Conservation (phyloP, 2,888 invertebrate genomes). For the Synergus umbraculus region DNA sequence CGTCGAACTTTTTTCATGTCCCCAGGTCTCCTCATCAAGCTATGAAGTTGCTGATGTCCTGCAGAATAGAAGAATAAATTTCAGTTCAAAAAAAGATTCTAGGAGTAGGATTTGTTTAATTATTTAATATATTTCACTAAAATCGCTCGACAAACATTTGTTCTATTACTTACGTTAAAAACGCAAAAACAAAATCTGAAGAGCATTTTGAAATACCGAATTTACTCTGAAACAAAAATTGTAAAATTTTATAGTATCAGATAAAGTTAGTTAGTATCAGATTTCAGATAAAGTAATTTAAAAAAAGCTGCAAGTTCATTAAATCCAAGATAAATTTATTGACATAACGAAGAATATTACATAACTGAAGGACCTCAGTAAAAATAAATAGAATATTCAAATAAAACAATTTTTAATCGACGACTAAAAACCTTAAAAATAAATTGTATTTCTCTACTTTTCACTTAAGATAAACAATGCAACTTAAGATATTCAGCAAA, state of each 20-base stretch:
- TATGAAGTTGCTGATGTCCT: slow-evolving; percentile 11
- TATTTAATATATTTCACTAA: neutral
- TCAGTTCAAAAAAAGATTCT: neutral
- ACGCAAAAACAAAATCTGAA: neutral
- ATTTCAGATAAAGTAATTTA: neutral
- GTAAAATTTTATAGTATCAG: too few relatives aligned
- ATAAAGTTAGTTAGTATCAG: too few relatives aligned
- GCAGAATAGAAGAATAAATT: slow-evolving; percentile 16
- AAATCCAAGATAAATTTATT: neutral
- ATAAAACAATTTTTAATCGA: neutral
- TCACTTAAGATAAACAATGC: neutral
- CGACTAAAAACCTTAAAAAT: neutral
- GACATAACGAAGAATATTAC: neutral
- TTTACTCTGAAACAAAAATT: neutral
- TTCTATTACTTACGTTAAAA: too few relatives aligned
- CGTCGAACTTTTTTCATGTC: slow-evolving; percentile 27
- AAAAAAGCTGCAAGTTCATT: neutral
- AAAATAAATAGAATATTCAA: neutral
- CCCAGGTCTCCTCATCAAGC: slow-evolving; percentile 9
- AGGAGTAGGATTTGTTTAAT: neutral
- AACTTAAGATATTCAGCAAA: too few relatives aligned
- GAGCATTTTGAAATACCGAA: neutral
- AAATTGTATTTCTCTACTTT: neutral
- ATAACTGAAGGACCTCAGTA: neutral
- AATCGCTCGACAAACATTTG: neutral